Evolutionary conservation across 1,140 invertebrate genomes (phyloP).

Genomic region (Cardiocondyla obscurior): DNA sequence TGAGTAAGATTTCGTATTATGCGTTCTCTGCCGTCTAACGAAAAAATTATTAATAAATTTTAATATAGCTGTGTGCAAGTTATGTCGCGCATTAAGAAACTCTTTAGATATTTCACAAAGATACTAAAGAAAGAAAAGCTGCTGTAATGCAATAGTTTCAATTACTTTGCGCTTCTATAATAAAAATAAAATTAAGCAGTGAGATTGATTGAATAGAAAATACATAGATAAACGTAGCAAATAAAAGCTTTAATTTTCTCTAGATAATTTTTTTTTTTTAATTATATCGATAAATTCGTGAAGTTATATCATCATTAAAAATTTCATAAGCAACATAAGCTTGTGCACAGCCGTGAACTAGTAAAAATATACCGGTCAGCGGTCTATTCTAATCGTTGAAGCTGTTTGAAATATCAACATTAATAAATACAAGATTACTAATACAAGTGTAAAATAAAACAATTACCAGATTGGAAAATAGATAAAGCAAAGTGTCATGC

Average conservation of each 20-base stretch:
- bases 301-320: neutral
- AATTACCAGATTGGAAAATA: constrained; percentile 14
- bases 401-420: neutral
- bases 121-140: neutral
- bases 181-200: neutral
- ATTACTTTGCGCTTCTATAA: neutral
- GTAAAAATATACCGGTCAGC: constrained; percentile 23
- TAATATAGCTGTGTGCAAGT: constrained; percentile 26
- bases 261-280: neutral
- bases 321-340: constrained; percentile 25
- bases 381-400: constrained; percentile 4
- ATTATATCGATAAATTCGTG: neutral
- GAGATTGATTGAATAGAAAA: too few relatives aligned
- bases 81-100: neutral
- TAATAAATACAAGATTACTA: constrained; percentile 4
- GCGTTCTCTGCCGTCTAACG: constrained; percentile 45
- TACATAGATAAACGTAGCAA: neutral
- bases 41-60: constrained; percentile 6
- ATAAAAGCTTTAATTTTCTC: neutral
- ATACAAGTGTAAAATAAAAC: constrained; percentile 31
- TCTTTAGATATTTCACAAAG: neutral
- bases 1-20: constrained; percentile 21
- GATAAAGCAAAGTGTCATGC: constrained; percentile 73
- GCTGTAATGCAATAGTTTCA: neutral
- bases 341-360: constrained; percentile 15